A percentile compares a stretch with the other conserved stretches of the same genome.
Conservation (phyloP, 2,888 invertebrate genomes). For the Imbricaverruca yamaguchii region DNA sequence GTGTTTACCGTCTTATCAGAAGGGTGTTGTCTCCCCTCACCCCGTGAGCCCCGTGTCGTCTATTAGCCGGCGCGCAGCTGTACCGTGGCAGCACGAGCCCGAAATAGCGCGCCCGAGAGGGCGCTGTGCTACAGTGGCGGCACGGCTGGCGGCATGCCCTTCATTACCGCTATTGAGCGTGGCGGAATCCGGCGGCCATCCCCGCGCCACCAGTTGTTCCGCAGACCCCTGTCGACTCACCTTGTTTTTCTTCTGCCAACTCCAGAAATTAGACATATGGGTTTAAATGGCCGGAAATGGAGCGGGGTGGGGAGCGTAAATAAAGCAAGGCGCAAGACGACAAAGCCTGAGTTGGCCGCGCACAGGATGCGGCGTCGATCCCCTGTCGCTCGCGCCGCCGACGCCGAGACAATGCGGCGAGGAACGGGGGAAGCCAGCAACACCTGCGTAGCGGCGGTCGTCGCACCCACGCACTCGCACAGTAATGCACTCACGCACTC, state of each 20-base stretch:
- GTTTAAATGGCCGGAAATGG: slow-evolving; percentile 19
- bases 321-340: neutral
- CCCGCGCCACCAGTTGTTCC: neutral
- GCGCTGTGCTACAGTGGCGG: neutral
- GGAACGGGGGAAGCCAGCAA: neutral
- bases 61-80: slow-evolving; percentile 12
- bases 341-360: neutral
- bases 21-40: neutral
- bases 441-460: neutral
- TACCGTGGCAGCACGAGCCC: neutral
- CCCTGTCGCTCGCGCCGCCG: neutral
- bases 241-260: slow-evolving; percentile 17
- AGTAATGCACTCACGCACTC: neutral
- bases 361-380: neutral
- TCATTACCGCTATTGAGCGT: neutral
- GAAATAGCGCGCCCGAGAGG: neutral
- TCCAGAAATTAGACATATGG: slow-evolving; percentile 7
- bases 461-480: neutral
- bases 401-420: neutral
- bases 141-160: neutral
- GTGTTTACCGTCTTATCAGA: slow-evolving; percentile 11
- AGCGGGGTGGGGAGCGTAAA: neutral
- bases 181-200: neutral
- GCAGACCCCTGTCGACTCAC: neutral
- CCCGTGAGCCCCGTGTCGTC: neutral